Evolutionary conservation across 2,113 vertebrate species (phyloP).

Genomic region (Numida meleagris): DNA sequence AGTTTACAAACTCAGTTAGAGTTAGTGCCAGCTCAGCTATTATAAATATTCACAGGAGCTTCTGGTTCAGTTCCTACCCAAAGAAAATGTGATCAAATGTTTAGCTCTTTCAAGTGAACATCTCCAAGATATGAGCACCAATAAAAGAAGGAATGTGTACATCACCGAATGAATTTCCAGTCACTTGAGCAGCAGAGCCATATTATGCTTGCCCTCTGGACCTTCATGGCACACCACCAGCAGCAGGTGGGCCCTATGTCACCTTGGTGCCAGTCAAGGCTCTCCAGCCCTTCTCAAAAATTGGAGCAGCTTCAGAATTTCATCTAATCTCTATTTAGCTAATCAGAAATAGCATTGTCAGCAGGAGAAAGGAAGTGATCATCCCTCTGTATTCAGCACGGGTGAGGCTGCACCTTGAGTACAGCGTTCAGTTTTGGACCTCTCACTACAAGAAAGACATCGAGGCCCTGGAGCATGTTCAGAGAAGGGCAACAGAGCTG

Average conservation of each 20-base stretch:
- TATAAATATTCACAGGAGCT: neutral
- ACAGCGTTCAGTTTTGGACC: too few species aligned
- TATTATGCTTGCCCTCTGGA: neutral
- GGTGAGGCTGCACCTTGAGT: too few species aligned
- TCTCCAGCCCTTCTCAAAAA: neutral
- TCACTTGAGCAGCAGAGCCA: neutral
- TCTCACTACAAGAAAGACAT: too few species aligned
- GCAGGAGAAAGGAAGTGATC: too few species aligned
- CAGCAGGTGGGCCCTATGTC: neutral
- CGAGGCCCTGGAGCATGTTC: too few species aligned
- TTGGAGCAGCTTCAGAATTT: neutral
- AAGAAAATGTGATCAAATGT: neutral
- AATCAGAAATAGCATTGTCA: too few species aligned
- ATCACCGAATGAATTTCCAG: neutral
- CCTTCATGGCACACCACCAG: neutral
- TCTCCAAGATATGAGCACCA: neutral
- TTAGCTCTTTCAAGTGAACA: neutral
- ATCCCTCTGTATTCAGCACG: too few species aligned
- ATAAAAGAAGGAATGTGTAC: neutral
- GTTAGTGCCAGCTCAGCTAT: neutral
- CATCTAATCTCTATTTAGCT: neutral
- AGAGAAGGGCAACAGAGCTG: too few species aligned
- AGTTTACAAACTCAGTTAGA: neutral
- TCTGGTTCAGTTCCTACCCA: neutral
- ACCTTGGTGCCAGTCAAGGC: fast-evolving